A percentile compares a stretch with the other conserved stretches of the same genome.
Evolutionary conservation across 1,140 invertebrate genomes (phyloP).

Genomic region (Uloborus diversus): DNA sequence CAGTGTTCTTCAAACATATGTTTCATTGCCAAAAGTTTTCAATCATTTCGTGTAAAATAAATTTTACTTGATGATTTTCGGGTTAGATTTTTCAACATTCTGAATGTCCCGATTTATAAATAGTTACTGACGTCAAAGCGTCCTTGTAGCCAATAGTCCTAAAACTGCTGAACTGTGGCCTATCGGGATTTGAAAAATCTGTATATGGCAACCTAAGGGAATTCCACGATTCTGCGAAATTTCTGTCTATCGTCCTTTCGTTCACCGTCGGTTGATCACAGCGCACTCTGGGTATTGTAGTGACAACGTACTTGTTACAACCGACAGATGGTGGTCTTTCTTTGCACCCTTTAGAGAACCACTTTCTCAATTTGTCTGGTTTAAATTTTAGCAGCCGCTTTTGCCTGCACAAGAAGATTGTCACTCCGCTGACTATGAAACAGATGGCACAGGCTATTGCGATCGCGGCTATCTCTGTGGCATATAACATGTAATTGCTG

Average conservation of each 20-base stretch:
- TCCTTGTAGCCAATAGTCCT: conserved; percentile 22
- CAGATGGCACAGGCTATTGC: conserved; percentile 15
- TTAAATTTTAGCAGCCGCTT: conserved; percentile 8
- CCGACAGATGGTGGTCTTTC: background rate
- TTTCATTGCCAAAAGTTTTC: too few relatives aligned
- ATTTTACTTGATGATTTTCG: too few relatives aligned
- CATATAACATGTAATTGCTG: background rate
- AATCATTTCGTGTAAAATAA: too few relatives aligned
- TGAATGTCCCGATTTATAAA: conserved; percentile 42
- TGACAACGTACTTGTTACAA: background rate
- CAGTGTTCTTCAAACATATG: too few relatives aligned
- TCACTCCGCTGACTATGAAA: conserved; percentile 28
- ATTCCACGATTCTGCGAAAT: conserved; percentile 6
- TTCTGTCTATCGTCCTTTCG: background rate
- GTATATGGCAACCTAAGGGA: conserved; percentile 5
- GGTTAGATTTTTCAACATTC: conserved; percentile 29
- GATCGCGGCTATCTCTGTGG: conserved; percentile 26
- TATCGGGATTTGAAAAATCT: background rate
- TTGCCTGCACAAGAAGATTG: conserved; percentile 13
- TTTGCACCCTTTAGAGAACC: background rate
- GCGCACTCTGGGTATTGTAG: conserved; percentile 6
- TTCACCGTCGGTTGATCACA: background rate
- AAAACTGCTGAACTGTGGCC: conserved; percentile 26
- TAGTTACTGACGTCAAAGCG: conserved; percentile 22
- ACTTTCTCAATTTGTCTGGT: background rate